phyloP scores from a whole-genome alignment of 2,888 invertebrate species.

The Tetragnatha montana region DNA sequence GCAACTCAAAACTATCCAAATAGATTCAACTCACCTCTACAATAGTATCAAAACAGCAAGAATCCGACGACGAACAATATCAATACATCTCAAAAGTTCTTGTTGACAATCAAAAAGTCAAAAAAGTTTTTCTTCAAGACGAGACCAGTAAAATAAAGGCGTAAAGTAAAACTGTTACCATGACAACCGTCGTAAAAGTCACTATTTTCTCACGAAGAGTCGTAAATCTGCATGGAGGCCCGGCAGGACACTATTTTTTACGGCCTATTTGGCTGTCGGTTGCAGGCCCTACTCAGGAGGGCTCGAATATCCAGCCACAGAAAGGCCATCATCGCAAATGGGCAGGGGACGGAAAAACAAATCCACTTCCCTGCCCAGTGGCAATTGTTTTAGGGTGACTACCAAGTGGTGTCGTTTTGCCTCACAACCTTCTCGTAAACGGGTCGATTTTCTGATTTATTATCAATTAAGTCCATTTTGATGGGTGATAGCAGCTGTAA shows the following conservation, averaged over 20 bases:
- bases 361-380: neutral
- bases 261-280: slow-evolving; percentile 46
- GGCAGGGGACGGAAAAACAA: neutral
- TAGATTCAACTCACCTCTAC: too few species aligned
- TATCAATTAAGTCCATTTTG: neutral
- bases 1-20: too few species aligned
- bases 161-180: slow-evolving; percentile 48
- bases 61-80: too few species aligned
- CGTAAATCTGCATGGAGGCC: slow-evolving; percentile 43
- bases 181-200: slow-evolving; percentile 49
- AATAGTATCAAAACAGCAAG: too few species aligned
- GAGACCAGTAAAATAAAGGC: slow-evolving; percentile 18
- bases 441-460: neutral
- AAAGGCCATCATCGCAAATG: neutral
- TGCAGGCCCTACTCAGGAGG: neutral
- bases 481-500: neutral
- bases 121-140: too few species aligned
- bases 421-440: neutral
- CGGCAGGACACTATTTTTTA: slow-evolving; percentile 49
- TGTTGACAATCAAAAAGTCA: too few species aligned
- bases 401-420: neutral
- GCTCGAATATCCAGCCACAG: neutral
- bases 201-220: slow-evolving; percentile 30
- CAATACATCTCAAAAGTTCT: too few species aligned
- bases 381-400: neutral